Evolutionary conservation across 1,140 invertebrate species (phyloP), one percentile per base, ranked within the genome.

Genomic region (Camponotus pennsylvanicus): DNA sequence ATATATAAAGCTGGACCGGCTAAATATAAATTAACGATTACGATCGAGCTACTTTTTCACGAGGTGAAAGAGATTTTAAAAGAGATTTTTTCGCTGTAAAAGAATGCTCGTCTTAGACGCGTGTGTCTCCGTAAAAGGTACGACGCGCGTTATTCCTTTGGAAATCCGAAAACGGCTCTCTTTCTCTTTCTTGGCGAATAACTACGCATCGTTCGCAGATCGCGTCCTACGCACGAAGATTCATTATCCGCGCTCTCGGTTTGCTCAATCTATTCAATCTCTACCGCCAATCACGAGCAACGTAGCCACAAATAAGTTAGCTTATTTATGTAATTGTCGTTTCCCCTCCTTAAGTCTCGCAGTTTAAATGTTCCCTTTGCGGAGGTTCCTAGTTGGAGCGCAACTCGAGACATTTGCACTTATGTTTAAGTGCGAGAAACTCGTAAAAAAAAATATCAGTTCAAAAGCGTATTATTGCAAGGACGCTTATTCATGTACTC

Each of bases 21-120:
- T 70, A 80, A 79, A 80, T 80, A 80, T 80, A 80, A 70, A 69
- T 1, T 80, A 57, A 70, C 18, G 45, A 55, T 69, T 76, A 75
- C 8, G 5, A 52, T 18, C 4, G 42, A 69, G 18, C n/a, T 13
- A 69, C 45, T 69, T 55, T 9, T 13, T 34, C 77, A 69, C 40
- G 64, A 40, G 34, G 69, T 27, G 77, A 40, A 40, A 6, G 37
- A 40, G 37, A 27, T 27, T 27, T 27, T 40, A 40, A 21, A 21
- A 40, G 6, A 40, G 37, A 40, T 6, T 40, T 40, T 40, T 45
- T 63, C 27, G 27, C 27, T 9, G 9, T 32, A 52, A 55, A 40
- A 59, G 11, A 8, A 27, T 32, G 0, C 3, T 15, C 11, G 45
- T 4, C 4, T 49, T 49, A 42, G 45, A 49, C 45, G 13, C 42